These are phyloP conservation scores for Drosophila picticornis DNA, from an alignment of 2,888 invertebrate species.

Conservation along the genomic window DNA sequence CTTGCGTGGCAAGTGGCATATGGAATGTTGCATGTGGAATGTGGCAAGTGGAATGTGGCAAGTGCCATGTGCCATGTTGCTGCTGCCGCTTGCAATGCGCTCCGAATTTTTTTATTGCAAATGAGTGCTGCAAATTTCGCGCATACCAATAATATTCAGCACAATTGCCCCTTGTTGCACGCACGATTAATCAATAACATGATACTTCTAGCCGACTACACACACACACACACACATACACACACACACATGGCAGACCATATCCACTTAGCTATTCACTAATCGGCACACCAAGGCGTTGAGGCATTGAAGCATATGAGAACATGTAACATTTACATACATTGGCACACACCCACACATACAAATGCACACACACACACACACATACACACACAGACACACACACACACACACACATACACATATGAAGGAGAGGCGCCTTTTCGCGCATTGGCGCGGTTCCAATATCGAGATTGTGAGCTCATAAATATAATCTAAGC, in stretches of 20 bases:
- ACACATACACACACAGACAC: too few species aligned
- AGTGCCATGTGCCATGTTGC: not conserved
- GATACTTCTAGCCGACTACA: slow-evolving; percentile 56
- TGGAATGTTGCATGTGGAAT: not conserved
- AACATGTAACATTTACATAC: slow-evolving; percentile 6
- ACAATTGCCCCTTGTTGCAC: slow-evolving; percentile 25
- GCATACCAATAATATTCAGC: slow-evolving; percentile 21
- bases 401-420: not conserved
- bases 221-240: slow-evolving; percentile 10
- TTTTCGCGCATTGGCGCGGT: slow-evolving; percentile 9
- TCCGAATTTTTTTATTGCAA: slow-evolving; percentile 9
- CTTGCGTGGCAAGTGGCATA: not conserved
- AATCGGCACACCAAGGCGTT: slow-evolving; percentile 24
- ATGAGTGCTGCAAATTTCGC: slow-evolving; percentile 8
- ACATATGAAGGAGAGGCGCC: not conserved
- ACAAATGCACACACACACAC: too few species aligned
- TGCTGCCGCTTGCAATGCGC: not conserved
- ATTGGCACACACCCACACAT: not conserved
- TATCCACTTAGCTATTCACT: slow-evolving; percentile 2
- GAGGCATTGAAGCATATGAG: slow-evolving; percentile 3
- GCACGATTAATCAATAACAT: slow-evolving; percentile 57
- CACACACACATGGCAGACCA: not conserved
- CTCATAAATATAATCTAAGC: slow-evolving; percentile 58
- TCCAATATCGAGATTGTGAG: slow-evolving; percentile 27
- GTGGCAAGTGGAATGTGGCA: not conserved